These are phyloP conservation scores for Sakesphorus luctuosus DNA, from an alignment of 2,113 vertebrate species.

Conservation along the genomic window DNA sequence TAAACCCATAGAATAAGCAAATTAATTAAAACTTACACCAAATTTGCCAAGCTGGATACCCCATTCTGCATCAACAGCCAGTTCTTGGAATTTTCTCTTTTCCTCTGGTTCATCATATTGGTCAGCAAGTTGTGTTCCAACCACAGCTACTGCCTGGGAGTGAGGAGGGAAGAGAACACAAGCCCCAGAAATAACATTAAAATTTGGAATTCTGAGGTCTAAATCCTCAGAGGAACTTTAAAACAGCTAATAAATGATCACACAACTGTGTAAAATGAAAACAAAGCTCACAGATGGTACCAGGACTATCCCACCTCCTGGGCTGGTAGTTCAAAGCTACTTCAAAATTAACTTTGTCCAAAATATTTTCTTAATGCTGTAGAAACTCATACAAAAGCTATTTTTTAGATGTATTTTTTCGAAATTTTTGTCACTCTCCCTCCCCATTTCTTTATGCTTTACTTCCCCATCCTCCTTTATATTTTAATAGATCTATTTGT, in stretches of 20 bases:
- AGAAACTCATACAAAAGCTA: neutral
- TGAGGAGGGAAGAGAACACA: neutral
- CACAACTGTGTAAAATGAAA: neutral
- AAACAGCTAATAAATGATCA: neutral
- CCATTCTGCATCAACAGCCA: conserved; percentile 91
- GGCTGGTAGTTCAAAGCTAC: neutral
- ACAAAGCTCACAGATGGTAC: neutral
- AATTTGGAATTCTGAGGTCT: neutral
- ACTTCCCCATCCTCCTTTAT: neutral
- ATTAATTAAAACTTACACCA: conserved; percentile 76
- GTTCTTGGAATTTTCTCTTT: conserved; percentile 80
- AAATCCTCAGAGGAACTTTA: neutral
- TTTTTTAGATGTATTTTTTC: neutral
- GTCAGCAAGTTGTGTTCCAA: conserved; percentile 85
- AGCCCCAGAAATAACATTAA: neutral
- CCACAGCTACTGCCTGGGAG: conserved; percentile 85
- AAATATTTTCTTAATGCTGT: neutral
- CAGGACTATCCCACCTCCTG: neutral
- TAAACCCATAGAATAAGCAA: neutral
- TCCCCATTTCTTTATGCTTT: neutral
- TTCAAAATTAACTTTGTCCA: neutral
- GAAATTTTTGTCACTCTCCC: neutral
- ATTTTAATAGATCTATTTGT: neutral
- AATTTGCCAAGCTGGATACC: conserved; percentile 87
- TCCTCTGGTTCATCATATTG: conserved; percentile 78